Evolutionary conservation across 2,888 invertebrate genomes (phyloP), one percentile per base, ranked within the genome.

Genomic region (Leuctra nigra): DNA sequence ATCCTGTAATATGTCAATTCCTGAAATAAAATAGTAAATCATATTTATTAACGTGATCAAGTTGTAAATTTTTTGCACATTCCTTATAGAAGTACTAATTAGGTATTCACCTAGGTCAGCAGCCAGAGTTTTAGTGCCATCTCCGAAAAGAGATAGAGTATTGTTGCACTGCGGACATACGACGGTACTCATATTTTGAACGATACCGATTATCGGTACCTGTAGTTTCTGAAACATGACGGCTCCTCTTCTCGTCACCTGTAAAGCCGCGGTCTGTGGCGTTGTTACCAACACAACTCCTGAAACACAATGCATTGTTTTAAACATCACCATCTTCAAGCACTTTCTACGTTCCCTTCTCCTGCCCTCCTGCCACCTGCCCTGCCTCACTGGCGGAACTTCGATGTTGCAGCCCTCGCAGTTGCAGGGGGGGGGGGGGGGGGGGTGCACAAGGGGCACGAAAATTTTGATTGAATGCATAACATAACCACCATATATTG

Each of bases 211-310:
- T 38, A 95, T 79, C 0, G 91, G 91, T 6, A 92, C 82, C 61
- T 84, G 79, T 1, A 95, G 76, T 69, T 87, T 92, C 59, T 82
- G 78, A 67, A 92, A 91, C 94, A 97, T 94, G 64, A 83, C 83
- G 0, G 88, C 86, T 11, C 94, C 94, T 64, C 91, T 80, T 65
- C 82, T 78, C 0, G 93, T 89, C 22, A 96, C 93, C 68, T 92
- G 83, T 4, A 95, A 69, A 0, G 96, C 88, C 1, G 93, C 87
- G 54, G 82, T 82, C 70, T 96, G 96, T 0, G 96, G 95, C 0
- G 95, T 97, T 7, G 94, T 92, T 0, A 97, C 91, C 48, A 97
- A 75, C n/a, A 97, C 68, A 3, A 87, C 91, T 16, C 91, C 88
- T 84, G 68, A 44, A 68, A 69, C 58, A 39, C 39, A 54, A 56